These are phyloP conservation scores for Drosophila quadrilineata DNA, from an alignment of 1,140 invertebrate genomes.

Conservation along the genomic window DNA sequence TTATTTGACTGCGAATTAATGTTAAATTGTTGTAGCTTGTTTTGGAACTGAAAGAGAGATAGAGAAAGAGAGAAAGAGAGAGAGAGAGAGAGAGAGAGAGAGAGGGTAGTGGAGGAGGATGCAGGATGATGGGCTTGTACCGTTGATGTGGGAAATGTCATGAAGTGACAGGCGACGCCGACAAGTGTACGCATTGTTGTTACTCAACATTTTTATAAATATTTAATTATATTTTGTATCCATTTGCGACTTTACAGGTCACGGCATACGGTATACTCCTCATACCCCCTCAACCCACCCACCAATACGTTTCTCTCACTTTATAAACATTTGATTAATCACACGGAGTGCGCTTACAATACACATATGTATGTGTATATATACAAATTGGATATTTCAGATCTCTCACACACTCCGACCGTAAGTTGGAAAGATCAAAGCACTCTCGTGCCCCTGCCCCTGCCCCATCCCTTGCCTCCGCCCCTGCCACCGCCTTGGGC, in stretches of 20 bases:
- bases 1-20: constrained; percentile 78
- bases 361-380: background rate
- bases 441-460: constrained; percentile 40
- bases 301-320: background rate
- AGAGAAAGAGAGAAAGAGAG: too few species aligned
- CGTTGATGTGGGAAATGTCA: constrained; percentile 78
- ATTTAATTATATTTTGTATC: constrained; percentile 76
- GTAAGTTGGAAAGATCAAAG: constrained; percentile 57
- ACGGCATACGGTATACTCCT: background rate
- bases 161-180: constrained; percentile 64
- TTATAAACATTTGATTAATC: constrained; percentile 76
- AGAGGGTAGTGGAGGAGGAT: too few species aligned
- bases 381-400: constrained; percentile 7
- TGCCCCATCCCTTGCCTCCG: too few species aligned
- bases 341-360: constrained; percentile 38
- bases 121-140: constrained; percentile 24
- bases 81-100: too few species aligned
- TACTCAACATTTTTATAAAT: constrained; percentile 74
- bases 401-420: constrained; percentile 38
- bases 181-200: constrained; percentile 72
- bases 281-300: constrained; percentile 5
- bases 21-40: constrained; percentile 75
- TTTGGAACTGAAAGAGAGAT: constrained; percentile 22
- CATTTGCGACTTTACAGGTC: constrained; percentile 49
- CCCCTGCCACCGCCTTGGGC: too few species aligned